Conservation (phyloP, 1,140 invertebrate species). For the Hylaeus volcanicus region DNA sequence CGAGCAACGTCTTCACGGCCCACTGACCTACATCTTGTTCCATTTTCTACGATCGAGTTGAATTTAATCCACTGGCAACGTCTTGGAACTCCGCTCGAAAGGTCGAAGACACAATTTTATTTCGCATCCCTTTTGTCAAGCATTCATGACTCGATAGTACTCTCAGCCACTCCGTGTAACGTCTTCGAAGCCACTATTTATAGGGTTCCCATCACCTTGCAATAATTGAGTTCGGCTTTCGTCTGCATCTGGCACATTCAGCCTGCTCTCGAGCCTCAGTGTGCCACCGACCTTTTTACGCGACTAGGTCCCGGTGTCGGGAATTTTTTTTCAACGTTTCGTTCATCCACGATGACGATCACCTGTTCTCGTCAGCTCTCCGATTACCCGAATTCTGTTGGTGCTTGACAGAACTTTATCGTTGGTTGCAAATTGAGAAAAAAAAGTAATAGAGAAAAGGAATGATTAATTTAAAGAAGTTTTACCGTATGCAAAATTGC, state of each 20-base stretch:
- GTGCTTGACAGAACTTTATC: neutral
- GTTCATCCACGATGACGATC: neutral
- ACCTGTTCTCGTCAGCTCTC: neutral
- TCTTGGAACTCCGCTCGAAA: neutral
- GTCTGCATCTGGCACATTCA: slow-evolving; percentile 22
- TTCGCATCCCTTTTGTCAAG: neutral
- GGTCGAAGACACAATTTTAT: slow-evolving; percentile 6
- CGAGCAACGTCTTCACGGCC: neutral
- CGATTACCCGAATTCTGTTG: neutral
- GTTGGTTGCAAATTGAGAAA: neutral
- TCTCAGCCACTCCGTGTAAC: neutral
- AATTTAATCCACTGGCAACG: neutral
- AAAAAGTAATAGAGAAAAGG: too few relatives aligned
- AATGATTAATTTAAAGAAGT: too few relatives aligned
- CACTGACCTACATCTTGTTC: slow-evolving; percentile 1
- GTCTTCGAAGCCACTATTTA: slow-evolving; percentile 39
- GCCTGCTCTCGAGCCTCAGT: slow-evolving; percentile 15
- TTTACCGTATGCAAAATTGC: too few relatives aligned
- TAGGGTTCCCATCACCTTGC: slow-evolving; percentile 30
- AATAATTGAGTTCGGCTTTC: slow-evolving; percentile 49
- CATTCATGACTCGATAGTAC: slow-evolving; percentile 23
- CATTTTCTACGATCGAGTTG: neutral
- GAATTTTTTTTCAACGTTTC: neutral
- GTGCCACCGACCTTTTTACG: neutral
- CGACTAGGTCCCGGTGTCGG: neutral